These are phyloP conservation scores for Dorcus hopei DNA, from an alignment of 2,888 invertebrate species.

Conservation along the genomic window DNA sequence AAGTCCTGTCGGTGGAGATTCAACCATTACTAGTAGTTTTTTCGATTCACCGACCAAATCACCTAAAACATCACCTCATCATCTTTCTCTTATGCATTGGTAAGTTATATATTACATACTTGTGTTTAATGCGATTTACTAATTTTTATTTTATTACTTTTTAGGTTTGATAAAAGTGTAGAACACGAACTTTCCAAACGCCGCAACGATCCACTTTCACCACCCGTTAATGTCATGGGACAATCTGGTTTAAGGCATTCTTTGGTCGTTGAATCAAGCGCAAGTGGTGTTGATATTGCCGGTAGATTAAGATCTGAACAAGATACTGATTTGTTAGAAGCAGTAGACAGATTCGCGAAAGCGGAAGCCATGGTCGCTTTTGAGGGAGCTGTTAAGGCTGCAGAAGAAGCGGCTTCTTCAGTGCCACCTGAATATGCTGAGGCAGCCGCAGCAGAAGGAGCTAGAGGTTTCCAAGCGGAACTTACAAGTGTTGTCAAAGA, in stretches of 20 bases:
- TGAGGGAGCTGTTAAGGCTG: slow-evolving; percentile 49
- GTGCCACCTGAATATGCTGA: slow-evolving; percentile 50
- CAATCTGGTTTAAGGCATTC: slow-evolving; percentile 13
- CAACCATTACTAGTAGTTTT: background rate
- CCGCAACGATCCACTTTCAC: slow-evolving; percentile 10
- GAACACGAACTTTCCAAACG: slow-evolving; percentile 24
- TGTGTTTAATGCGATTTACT: background rate
- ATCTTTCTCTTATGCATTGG: slow-evolving; percentile 7
- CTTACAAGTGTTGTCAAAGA: slow-evolving; percentile 41
- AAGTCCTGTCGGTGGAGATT: background rate
- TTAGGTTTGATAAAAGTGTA: slow-evolving; percentile 26
- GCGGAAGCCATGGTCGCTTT: slow-evolving; percentile 49
- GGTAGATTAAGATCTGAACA: slow-evolving; percentile 33
- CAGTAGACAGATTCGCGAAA: slow-evolving; percentile 47
- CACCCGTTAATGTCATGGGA: slow-evolving; percentile 6
- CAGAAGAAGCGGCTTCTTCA: slow-evolving; percentile 47
- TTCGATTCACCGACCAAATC: background rate
- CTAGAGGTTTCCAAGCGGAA: slow-evolving; percentile 38
- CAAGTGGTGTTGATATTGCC: slow-evolving; percentile 40
- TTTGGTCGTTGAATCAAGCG: slow-evolving; percentile 35
- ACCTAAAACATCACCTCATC: background rate
- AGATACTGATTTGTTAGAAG: slow-evolving; percentile 46
- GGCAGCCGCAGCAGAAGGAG: slow-evolving; percentile 49
- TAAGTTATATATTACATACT: background rate
- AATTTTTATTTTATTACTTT: background rate